Evolutionary conservation across 2,113 vertebrate genomes (phyloP).

Genomic region (Speoplatyrhinus poulsoni): DNA sequence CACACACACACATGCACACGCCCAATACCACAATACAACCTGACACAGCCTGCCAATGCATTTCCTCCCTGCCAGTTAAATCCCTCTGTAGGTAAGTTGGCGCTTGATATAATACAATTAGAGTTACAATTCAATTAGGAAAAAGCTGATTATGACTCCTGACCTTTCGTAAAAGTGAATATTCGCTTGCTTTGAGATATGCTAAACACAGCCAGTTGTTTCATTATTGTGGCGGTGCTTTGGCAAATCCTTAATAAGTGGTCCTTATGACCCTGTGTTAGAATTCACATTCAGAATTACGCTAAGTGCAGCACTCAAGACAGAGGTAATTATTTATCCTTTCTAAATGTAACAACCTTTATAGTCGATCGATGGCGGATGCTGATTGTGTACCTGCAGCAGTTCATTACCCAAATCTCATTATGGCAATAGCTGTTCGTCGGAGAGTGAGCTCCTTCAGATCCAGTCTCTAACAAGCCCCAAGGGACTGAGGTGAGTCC

Average conservation of each 20-base stretch:
- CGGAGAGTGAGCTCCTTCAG: slow-evolving; percentile 32
- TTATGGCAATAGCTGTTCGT: slow-evolving; percentile 50
- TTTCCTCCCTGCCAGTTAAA: slow-evolving; percentile 4
- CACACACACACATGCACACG: background rate
- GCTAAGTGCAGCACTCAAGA: slow-evolving; percentile 36
- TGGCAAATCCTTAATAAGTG: slow-evolving; percentile 10
- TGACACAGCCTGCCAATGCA: background rate
- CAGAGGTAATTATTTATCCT: slow-evolving; percentile 39
- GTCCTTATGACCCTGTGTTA: slow-evolving; percentile 34
- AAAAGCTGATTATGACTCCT: background rate
- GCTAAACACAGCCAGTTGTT: background rate
- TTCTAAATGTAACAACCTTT: too few relatives aligned
- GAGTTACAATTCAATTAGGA: background rate
- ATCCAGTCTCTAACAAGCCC: slow-evolving; percentile 61
- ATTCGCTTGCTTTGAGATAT: background rate
- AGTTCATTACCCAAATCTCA: slow-evolving; percentile 63
- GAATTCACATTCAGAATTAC: slow-evolving; percentile 28
- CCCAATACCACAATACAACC: background rate
- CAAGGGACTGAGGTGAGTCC: slow-evolving; percentile 52
- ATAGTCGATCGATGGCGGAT: slow-evolving; percentile 27
- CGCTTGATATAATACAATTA: background rate
- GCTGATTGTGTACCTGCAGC: slow-evolving; percentile 51
- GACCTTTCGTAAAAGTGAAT: background rate
- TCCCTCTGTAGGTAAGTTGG: background rate
- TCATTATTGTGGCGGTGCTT: slow-evolving; percentile 18